Evolutionary conservation across 2,113 vertebrate species (phyloP).

Genomic region (Andinoacara biseriatus): DNA sequence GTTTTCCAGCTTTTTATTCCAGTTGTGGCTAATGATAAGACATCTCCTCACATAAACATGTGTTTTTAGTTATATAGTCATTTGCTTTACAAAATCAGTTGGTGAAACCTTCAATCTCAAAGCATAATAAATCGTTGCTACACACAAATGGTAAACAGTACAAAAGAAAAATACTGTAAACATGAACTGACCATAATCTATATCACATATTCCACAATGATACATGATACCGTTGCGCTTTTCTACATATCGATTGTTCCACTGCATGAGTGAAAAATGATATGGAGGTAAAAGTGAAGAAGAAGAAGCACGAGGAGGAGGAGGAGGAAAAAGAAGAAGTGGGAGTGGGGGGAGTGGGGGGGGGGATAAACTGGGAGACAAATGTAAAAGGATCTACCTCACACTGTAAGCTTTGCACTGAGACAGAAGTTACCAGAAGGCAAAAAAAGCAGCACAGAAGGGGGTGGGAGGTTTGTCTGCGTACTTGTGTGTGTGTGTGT

Average conservation of each 20-base stretch:
- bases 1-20: slow-evolving; percentile 37
- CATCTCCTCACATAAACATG: not conserved
- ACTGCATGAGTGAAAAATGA: slow-evolving; percentile 75
- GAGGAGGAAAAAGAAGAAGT: slow-evolving; percentile 41
- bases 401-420: slow-evolving; percentile 58
- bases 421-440: slow-evolving; percentile 77
- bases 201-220: slow-evolving; percentile 74
- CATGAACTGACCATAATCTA: slow-evolving; percentile 77
- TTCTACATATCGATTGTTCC: slow-evolving; percentile 77
- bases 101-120: not conserved
- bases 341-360: not conserved
- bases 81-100: slow-evolving; percentile 9
- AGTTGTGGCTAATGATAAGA: slow-evolving; percentile 24
- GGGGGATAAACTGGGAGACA: slow-evolving; percentile 70
- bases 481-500: not conserved
- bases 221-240: slow-evolving; percentile 69
- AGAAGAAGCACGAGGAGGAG: slow-evolving; percentile 47
- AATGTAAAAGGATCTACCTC: slow-evolving; percentile 78
- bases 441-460: slow-evolving; percentile 62
- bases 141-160: slow-evolving; percentile 15
- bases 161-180: slow-evolving; percentile 75
- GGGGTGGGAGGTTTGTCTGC: slow-evolving; percentile 48
- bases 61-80: not conserved
- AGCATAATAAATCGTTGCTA: slow-evolving; percentile 6
- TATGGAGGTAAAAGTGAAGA: slow-evolving; percentile 61